phyloP scores from a whole-genome alignment of 1,140 invertebrate species.

The Drosophila suzukii region DNA sequence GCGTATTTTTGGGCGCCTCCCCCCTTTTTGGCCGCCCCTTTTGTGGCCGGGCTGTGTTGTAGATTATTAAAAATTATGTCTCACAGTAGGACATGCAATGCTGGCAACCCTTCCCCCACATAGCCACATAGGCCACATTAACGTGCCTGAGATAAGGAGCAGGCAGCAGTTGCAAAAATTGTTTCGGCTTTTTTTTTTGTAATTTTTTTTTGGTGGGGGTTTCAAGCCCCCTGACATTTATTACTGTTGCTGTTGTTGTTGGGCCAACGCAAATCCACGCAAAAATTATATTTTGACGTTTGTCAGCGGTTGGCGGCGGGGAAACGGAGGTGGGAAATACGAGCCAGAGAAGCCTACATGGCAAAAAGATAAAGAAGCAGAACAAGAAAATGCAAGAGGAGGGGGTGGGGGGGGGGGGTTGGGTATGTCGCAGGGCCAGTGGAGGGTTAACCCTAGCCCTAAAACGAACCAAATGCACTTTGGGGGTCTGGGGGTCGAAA shows the following conservation, averaged over 20 bases:
- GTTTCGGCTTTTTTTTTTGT: slow-evolving; percentile 40
- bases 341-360: slow-evolving; percentile 35
- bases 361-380: slow-evolving; percentile 29
- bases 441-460: slow-evolving; percentile 25
- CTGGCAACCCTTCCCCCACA: slow-evolving; percentile 34
- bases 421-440: neutral
- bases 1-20: slow-evolving; percentile 57
- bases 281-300: slow-evolving; percentile 81
- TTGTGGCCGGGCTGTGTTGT: slow-evolving; percentile 62
- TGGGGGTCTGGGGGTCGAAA: slow-evolving; percentile 43
- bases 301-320: slow-evolving; percentile 52
- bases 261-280: slow-evolving; percentile 69
- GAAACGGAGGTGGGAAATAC: slow-evolving; percentile 17
- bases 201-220: slow-evolving; percentile 10
- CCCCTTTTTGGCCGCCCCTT: slow-evolving; percentile 1
- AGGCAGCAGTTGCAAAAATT: slow-evolving; percentile 74
- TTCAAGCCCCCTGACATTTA: slow-evolving; percentile 42
- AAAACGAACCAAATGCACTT: slow-evolving; percentile 55
- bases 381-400: slow-evolving; percentile 10
- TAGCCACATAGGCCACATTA: slow-evolving; percentile 80
- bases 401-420: too few species aligned
- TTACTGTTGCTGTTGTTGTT: slow-evolving; percentile 42
- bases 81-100: slow-evolving; percentile 79
- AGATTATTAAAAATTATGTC: slow-evolving; percentile 83
- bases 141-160: slow-evolving; percentile 75